Conservation (phyloP, 2,888 invertebrate genomes). For the Dicyrtoma fusca region DNA sequence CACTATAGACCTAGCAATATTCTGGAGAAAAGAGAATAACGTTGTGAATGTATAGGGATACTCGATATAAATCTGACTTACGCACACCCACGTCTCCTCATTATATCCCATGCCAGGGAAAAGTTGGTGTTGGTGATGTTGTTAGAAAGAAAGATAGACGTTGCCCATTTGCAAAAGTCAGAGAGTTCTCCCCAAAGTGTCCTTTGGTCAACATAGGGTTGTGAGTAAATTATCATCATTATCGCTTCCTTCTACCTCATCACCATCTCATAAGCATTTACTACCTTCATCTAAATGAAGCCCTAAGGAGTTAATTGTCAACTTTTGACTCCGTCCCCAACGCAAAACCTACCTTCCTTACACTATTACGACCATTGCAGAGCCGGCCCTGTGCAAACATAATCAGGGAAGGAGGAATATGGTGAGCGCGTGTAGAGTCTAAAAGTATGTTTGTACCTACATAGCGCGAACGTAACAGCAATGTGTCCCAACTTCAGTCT, state of each 20-base stretch:
- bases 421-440: too few relatives aligned
- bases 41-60: too few relatives aligned
- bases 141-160: not conserved
- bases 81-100: not conserved
- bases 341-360: not conserved
- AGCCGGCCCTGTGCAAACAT: not conserved
- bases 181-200: slow-evolving; percentile 14
- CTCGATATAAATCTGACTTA: not conserved
- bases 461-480: too few relatives aligned
- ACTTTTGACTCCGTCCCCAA: not conserved
- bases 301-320: slow-evolving; percentile 15
- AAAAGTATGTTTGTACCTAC: too few relatives aligned
- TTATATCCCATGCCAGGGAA: too few relatives aligned
- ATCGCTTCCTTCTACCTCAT: slow-evolving; percentile 18
- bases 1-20: too few relatives aligned
- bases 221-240: slow-evolving; percentile 15
- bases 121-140: too few relatives aligned
- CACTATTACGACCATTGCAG: too few relatives aligned
- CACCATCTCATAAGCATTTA: slow-evolving; percentile 30
- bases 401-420: not conserved
- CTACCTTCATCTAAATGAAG: slow-evolving; percentile 5
- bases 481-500: too few relatives aligned
- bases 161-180: too few relatives aligned
- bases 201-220: slow-evolving; percentile 26
- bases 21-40: too few relatives aligned